These are phyloP conservation scores for Drosophila tsacasi DNA, from an alignment of 1,140 invertebrate species.

Conservation along the genomic window DNA sequence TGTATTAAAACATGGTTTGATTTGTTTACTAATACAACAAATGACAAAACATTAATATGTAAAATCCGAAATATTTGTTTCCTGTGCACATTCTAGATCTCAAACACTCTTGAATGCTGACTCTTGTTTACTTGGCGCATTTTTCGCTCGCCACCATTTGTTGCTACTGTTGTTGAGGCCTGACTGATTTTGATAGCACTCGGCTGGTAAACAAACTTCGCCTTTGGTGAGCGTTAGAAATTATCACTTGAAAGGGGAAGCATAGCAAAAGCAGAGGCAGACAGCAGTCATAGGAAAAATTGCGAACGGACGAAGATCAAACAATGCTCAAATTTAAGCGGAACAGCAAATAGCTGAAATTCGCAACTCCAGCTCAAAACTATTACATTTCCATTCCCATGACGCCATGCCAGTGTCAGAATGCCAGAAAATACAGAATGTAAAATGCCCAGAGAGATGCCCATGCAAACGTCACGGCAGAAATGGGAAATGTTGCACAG, in stretches of 20 bases:
- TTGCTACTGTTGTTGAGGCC: conserved; percentile 50
- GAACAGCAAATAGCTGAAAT: conserved; percentile 27
- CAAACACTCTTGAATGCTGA: conserved; percentile 39
- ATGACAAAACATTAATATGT: no score
- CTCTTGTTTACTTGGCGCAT: conserved; percentile 77
- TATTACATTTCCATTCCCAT: conserved; percentile 23
- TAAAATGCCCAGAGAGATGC: conserved; percentile 3
- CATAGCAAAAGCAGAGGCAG: background rate
- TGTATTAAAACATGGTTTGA: no score
- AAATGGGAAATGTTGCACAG: background rate
- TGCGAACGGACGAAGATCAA: conserved; percentile 19
- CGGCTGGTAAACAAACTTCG: conserved; percentile 70
- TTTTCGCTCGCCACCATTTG: conserved; percentile 65
- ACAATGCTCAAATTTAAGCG: conserved; percentile 22
- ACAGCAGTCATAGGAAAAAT: conserved; percentile 22
- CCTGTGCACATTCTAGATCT: conserved; percentile 22
- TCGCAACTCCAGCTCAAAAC: conserved; percentile 15
- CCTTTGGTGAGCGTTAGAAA: conserved; percentile 67
- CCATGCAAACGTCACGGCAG: conserved; percentile 6
- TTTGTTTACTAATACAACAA: background rate
- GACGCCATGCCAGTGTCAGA: conserved; percentile 14
- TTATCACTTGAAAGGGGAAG: conserved; percentile 53
- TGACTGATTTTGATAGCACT: conserved; percentile 67
- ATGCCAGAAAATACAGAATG: conserved; percentile 16
- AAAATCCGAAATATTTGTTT: background rate